Base-by-base conservation (phyloP, 2,797 vertebrate species). In the Alcedo quadribrachys region DNA sequence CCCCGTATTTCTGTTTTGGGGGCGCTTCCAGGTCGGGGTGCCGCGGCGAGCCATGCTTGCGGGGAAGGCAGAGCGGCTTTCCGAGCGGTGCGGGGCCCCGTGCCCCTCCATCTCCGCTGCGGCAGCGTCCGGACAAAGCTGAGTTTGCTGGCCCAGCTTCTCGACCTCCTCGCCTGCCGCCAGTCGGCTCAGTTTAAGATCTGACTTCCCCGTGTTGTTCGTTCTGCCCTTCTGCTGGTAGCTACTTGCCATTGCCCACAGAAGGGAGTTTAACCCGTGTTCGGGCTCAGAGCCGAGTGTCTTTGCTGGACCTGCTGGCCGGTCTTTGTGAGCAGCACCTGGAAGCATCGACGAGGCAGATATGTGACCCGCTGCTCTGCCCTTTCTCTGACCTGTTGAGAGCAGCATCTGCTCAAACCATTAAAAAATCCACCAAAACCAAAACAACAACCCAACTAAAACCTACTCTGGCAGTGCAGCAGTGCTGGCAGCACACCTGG, bases 361-460 rank as follows among this genome's bases (percentile, higher is more conserved):
- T 77, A 69, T 11, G 17, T 61, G 37, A 54, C 7, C 12, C 27
- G 27, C 30, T 43, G 55, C n/a, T 28, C 54, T 89, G 61, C 42
- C 65, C 69, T 81, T 89, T 75, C 57, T 55, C 65, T 46, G 54
- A 48, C 76, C 73, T 85, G 65, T 85, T 75, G 87, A 51, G 80
- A 87, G 37, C 57, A 87, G 6, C 33, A 33, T 77, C 65, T 90
- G 53, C 65, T 77, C 33, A 28, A 33, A 4, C 28, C 37, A 37
- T 37, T 37, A 37, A 37, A 37, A 37, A 37, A 37, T 11, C 37
- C 37, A 37, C 37, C 37, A 15, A 60, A 33, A 25, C 40, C 40
- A 32, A 46, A 28, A 51, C 16, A 51, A 51, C 16, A 28, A 51
- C 13, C 8, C 50, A 27, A 25, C 35, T 33, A 12, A 33, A 33